Evolutionary conservation across 2,888 invertebrate genomes (phyloP).

Genomic region (Caenorhabditis angaria): DNA sequence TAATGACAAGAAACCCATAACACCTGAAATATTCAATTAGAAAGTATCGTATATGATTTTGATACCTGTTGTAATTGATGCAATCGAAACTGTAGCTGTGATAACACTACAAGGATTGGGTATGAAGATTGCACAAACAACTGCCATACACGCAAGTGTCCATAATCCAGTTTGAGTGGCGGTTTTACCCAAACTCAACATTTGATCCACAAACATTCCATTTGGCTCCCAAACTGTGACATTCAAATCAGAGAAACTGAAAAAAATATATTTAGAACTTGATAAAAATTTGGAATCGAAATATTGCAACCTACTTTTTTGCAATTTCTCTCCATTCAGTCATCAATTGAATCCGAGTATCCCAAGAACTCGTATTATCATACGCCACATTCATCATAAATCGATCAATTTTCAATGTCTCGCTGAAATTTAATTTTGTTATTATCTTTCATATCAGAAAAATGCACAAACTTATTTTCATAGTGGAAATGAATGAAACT

Average conservation of each 20-base stretch:
- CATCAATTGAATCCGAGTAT: constrained; percentile 67
- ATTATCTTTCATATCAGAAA: not conserved
- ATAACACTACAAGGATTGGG: constrained; percentile 66
- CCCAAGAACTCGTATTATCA: constrained; percentile 66
- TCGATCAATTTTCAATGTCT: constrained; percentile 40
- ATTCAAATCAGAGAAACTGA: constrained; percentile 61
- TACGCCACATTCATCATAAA: constrained; percentile 69
- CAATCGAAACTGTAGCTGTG: constrained; percentile 65
- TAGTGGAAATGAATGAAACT: constrained; percentile 53
- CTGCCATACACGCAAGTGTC: constrained; percentile 68
- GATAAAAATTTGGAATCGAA: not conserved
- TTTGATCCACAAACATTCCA: constrained; percentile 71
- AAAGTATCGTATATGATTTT: constrained; percentile 31
- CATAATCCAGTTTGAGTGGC: constrained; percentile 62
- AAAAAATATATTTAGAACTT: too few relatives aligned
- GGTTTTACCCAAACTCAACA: constrained; percentile 65
- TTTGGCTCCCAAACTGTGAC: constrained; percentile 68
- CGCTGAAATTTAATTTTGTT: constrained; percentile 17
- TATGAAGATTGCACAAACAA: constrained; percentile 70
- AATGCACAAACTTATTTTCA: not conserved
- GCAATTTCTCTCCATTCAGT: constrained; percentile 66
- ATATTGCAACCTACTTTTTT: constrained; percentile 19
- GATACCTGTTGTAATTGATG: constrained; percentile 59
- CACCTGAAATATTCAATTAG: constrained; percentile 47
- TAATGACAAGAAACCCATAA: constrained; percentile 69